Conservation (phyloP, 2,888 invertebrate genomes). For the Caenorhabditis sinica region DNA sequence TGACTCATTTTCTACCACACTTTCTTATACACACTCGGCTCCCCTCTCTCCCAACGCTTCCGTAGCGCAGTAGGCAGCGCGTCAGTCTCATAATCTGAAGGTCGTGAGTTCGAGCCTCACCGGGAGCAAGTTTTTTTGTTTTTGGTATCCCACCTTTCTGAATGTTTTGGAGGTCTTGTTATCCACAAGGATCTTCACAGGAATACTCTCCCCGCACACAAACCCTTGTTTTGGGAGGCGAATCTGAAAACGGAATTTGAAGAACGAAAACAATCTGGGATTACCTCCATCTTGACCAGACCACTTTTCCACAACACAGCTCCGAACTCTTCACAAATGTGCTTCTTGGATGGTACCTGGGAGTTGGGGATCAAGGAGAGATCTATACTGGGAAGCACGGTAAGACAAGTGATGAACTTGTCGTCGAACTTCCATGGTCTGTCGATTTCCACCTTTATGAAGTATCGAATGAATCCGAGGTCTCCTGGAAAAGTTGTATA, state of each 20-base stretch:
- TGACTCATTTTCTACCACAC: not conserved
- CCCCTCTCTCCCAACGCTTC: constrained; percentile 86
- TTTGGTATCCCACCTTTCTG: constrained; percentile 18
- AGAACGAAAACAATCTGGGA: too few relatives aligned
- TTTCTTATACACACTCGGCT: not conserved
- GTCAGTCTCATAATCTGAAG: constrained; percentile 88
- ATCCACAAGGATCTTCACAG: constrained; percentile 31
- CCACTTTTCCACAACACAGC: constrained; percentile 48
- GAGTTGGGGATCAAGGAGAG: constrained; percentile 43
- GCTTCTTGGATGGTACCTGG: constrained; percentile 28
- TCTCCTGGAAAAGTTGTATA: constrained; percentile 25
- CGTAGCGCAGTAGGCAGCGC: constrained; percentile 86
- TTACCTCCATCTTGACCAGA: constrained; percentile 49
- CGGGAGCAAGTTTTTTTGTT: constrained; percentile 70
- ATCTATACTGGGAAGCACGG: constrained; percentile 54
- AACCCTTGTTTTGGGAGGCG: constrained; percentile 56
- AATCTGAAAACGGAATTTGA: too few relatives aligned
- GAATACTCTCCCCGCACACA: constrained; percentile 57
- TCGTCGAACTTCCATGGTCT: constrained; percentile 67
- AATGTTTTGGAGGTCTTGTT: constrained; percentile 54
- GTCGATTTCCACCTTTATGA: constrained; percentile 61
- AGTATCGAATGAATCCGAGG: constrained; percentile 63
- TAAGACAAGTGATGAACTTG: constrained; percentile 54
- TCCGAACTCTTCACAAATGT: constrained; percentile 50
- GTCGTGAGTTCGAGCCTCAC: constrained; percentile 97